phyloP scores from a whole-genome alignment of 2,113 vertebrate genomes.

The Sisor rabdophorus region DNA sequence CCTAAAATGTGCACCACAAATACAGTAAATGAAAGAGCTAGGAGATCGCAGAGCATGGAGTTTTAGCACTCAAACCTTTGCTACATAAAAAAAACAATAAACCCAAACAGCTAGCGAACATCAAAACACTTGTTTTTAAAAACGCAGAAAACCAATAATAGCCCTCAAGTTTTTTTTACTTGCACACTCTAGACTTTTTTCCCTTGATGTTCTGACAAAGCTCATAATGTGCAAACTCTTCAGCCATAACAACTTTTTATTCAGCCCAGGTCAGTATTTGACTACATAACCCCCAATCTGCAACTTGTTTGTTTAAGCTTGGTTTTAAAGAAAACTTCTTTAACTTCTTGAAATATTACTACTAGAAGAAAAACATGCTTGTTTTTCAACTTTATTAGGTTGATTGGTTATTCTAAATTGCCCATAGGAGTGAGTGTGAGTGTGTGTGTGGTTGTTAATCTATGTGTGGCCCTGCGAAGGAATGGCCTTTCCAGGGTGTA shows the following conservation, averaged over 20 bases:
- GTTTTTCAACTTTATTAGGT: no score
- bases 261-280: background rate
- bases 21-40: slow-evolving; percentile 17
- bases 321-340: no score
- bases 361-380: no score
- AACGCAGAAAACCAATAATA: background rate
- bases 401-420: no score
- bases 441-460: no score
- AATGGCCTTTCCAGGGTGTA: no score
- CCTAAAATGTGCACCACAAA: slow-evolving; percentile 48
- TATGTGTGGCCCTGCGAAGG: no score
- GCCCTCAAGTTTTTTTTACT: background rate
- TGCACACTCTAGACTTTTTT: background rate
- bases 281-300: background rate
- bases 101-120: background rate
- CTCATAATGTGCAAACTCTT: background rate
- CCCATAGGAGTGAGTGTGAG: no score
- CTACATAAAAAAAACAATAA: background rate
- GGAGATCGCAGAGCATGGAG: background rate
- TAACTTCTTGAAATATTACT: no score
- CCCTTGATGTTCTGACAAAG: background rate
- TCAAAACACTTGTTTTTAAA: background rate
- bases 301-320: background rate
- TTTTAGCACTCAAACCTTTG: background rate
- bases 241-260: background rate